Conservation (phyloP, 1,140 invertebrate genomes). For the Gryllus bimaculatus region DNA sequence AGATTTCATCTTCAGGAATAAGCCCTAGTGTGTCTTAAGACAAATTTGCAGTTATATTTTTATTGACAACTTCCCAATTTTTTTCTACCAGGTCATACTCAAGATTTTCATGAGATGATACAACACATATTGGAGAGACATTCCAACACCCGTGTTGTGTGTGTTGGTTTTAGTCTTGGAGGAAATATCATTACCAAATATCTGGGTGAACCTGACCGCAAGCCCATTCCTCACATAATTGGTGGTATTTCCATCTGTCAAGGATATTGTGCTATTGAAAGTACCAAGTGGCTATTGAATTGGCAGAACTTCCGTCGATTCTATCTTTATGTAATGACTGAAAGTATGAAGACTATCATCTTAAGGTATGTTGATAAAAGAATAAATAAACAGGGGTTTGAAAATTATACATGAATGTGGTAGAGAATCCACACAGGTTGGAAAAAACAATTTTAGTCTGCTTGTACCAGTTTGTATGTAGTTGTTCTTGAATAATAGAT, state of each 20-base stretch:
- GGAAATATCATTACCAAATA: constrained; percentile 85
- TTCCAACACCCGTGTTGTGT: constrained; percentile 63
- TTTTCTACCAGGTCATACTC: constrained; percentile 60
- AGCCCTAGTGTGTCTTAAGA: too few relatives aligned
- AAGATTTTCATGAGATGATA: constrained; percentile 74
- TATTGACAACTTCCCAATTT: neutral
- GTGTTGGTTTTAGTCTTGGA: constrained; percentile 83
- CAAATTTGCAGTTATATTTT: too few relatives aligned
- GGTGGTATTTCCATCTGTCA: constrained; percentile 85
- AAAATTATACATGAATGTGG: constrained; percentile 44
- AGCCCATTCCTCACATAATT: constrained; percentile 58
- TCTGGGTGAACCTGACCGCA: constrained; percentile 59
- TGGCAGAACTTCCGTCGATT: constrained; percentile 81
- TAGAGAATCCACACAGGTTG: too few relatives aligned
- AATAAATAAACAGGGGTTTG: constrained; percentile 63
- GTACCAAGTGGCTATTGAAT: constrained; percentile 64
- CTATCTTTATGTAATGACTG: constrained; percentile 88
- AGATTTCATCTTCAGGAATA: too few relatives aligned
- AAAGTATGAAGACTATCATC: constrained; percentile 79
- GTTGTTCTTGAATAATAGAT: too few relatives aligned
- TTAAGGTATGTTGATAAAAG: constrained; percentile 54
- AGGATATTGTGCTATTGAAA: constrained; percentile 81
- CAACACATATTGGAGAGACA: constrained; percentile 59
- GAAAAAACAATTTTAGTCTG: too few relatives aligned
- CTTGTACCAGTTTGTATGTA: too few relatives aligned